Evolutionary conservation across 2,888 invertebrate species (phyloP).

Genomic region (Hecatera dysodea): DNA sequence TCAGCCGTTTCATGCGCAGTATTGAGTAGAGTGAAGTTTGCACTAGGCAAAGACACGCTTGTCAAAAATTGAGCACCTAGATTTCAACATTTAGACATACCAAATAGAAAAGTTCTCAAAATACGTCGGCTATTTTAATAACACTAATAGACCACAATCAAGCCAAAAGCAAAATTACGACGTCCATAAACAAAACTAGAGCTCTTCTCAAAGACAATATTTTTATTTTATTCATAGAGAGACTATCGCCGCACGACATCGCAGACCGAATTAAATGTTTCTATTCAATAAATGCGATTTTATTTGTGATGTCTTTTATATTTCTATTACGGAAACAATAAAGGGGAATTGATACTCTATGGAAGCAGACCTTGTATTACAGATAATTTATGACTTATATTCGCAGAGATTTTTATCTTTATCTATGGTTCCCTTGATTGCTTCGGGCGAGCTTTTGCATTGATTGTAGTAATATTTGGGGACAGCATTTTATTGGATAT

Average conservation of each 20-base stretch:
- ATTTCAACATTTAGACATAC: neutral
- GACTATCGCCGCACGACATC: constrained; percentile 75
- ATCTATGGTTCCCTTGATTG: constrained; percentile 78
- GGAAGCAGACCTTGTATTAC: constrained; percentile 72
- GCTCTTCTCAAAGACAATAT: constrained; percentile 71
- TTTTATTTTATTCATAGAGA: constrained; percentile 83
- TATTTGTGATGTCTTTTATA: constrained; percentile 82
- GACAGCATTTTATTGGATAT: constrained; percentile 50
- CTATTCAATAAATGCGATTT: constrained; percentile 85
- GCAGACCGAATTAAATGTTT: constrained; percentile 76
- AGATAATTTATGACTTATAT: constrained; percentile 82
- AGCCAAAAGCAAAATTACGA: constrained; percentile 32
- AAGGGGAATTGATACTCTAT: constrained; percentile 78
- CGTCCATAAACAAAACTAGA: constrained; percentile 48
- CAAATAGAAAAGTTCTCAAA: neutral
- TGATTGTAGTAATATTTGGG: constrained; percentile 63
- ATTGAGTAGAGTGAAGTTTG: neutral
- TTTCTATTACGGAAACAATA: constrained; percentile 83
- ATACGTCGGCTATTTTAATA: neutral
- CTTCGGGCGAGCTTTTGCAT: constrained; percentile 66
- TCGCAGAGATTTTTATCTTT: constrained; percentile 83
- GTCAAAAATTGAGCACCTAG: too few relatives aligned
- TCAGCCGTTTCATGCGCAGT: constrained; percentile 17
- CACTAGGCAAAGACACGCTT: neutral
- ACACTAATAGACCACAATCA: constrained; percentile 19